These are phyloP conservation scores for Gasteruption jaculator DNA, from an alignment of 2,888 invertebrate species.

Conservation along the genomic window DNA sequence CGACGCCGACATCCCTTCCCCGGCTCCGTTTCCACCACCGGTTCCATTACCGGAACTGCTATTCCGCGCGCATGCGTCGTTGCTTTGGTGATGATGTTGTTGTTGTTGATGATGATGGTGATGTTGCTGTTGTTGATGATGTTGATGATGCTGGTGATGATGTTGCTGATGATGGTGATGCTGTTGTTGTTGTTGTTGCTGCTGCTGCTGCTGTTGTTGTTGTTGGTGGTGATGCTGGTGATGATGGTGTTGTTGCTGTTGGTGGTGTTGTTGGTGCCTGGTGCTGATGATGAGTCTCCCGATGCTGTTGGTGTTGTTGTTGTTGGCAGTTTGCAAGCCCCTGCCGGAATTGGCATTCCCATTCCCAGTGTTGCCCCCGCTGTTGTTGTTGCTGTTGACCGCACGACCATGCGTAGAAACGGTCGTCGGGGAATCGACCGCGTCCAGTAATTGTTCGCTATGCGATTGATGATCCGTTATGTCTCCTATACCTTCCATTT, in stretches of 20 bases:
- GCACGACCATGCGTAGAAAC: constrained; percentile 48
- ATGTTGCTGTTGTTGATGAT: constrained; percentile 40
- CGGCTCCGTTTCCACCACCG: constrained; percentile 38
- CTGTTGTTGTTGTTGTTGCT: constrained; percentile 25
- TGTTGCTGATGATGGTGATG: constrained; percentile 30
- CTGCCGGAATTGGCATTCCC: constrained; percentile 28
- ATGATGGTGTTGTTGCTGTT: constrained; percentile 38
- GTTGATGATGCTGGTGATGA: constrained; percentile 40
- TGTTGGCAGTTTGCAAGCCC: constrained; percentile 30
- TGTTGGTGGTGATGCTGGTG: constrained; percentile 31
- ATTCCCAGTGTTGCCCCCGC: constrained; percentile 24
- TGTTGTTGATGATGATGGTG: constrained; percentile 24
- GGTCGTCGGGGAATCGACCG: constrained; percentile 52
- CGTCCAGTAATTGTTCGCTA: constrained; percentile 51
- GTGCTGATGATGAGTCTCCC: constrained; percentile 35
- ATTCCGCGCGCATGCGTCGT: constrained; percentile 21
- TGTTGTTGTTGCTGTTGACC: constrained; percentile 29
- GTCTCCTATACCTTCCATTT: constrained; percentile 53
- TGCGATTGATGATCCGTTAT: constrained; percentile 51
- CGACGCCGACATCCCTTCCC: constrained; percentile 49
- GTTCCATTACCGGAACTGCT: constrained; percentile 23
- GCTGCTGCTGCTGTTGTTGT: constrained; percentile 31
- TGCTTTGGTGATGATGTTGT: constrained; percentile 10
- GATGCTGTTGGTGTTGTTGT: constrained; percentile 26
- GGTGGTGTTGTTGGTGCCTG: constrained; percentile 41